Evolutionary conservation across 2,797 vertebrate genomes (phyloP).

Genomic region (Neosilurus mollespiculum): DNA sequence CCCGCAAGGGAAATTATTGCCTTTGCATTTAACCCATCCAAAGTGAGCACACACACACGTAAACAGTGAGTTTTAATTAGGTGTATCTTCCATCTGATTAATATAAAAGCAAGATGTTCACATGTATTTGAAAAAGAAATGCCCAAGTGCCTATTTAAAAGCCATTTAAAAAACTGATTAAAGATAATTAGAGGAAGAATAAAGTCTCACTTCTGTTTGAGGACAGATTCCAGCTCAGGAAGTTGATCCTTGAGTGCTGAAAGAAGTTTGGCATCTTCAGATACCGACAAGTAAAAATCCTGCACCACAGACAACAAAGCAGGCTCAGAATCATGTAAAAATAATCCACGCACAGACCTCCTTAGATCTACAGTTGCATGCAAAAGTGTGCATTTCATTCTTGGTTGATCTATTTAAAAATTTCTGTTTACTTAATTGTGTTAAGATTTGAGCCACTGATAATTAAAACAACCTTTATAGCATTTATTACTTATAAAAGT

Average conservation of each 20-base stretch:
- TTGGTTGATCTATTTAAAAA: background rate
- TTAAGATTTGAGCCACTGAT: background rate
- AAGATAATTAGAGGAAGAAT: background rate
- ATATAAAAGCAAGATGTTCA: too few species aligned
- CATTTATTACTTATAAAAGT: background rate
- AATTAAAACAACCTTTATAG: background rate
- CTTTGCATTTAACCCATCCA: too few species aligned
- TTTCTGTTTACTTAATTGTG: background rate
- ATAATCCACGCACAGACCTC: background rate
- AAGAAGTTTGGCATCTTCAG: constrained; percentile 85
- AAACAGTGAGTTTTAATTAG: too few species aligned
- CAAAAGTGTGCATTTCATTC: background rate
- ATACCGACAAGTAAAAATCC: constrained; percentile 92
- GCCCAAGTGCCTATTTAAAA: background rate
- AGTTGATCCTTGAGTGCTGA: constrained; percentile 88
- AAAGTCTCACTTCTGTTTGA: constrained; percentile 85
- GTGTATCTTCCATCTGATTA: too few species aligned
- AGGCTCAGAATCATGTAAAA: background rate
- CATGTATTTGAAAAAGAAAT: too few species aligned
- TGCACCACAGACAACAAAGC: constrained; percentile 61
- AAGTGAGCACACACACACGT: too few species aligned
- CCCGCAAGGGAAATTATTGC: too few species aligned
- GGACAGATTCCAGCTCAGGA: constrained; percentile 82
- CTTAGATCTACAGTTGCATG: background rate
- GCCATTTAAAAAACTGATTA: background rate